Evolutionary conservation across 2,797 vertebrate genomes (phyloP), one percentile per base, ranked within the genome.

Genomic region (Silurus lanzhouensis): DNA sequence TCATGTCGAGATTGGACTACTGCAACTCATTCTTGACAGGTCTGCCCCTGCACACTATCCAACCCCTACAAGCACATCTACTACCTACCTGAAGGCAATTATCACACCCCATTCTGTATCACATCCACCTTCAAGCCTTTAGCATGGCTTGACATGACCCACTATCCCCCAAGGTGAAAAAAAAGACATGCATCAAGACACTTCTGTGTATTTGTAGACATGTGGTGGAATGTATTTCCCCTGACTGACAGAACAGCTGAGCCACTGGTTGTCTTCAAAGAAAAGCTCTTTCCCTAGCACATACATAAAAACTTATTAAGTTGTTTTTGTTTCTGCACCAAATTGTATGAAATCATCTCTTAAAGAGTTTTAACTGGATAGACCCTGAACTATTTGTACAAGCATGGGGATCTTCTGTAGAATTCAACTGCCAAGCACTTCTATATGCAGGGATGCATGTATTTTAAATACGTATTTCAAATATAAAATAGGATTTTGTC

Each of bases 191-290:
- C 79, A 67, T 67, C 46, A 6, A 67, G 46, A 67, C 46, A 81
- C 46, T 67, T 79, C 63, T 66, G 79, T 67, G 46, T 66, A 66
- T 46, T 81, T 87, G 86, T 88, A 85, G 25, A 84, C 75, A 27
- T 66, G 78, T 55, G 15, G 15, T 81, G 46, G 60, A 64, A 52
- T 81, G 61, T 17, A 17, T n/a, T 80, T 48, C 61, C 46, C 78
- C 78, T 81, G 63, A 66, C n/a, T 67, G 22, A n/a, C 15, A 67
- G 79, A 67, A 67, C 61, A 81, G 79, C 63, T 66, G 63, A 81
- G n/a, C 27, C 79, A 81, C 76, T 55, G 79, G 25, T 12, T 81
- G 79, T 55, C 79, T 52, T 66, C n/a, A 52, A 81, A 67, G 0
- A 6, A 52, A 66, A n/a, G 6, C 12, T 14, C 44, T 27, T 81